A percentile compares a stretch with the other conserved stretches of the same genome.
phyloP scores from a whole-genome alignment of 2,797 vertebrate species.

The Schizothorax lantsangensis region DNA sequence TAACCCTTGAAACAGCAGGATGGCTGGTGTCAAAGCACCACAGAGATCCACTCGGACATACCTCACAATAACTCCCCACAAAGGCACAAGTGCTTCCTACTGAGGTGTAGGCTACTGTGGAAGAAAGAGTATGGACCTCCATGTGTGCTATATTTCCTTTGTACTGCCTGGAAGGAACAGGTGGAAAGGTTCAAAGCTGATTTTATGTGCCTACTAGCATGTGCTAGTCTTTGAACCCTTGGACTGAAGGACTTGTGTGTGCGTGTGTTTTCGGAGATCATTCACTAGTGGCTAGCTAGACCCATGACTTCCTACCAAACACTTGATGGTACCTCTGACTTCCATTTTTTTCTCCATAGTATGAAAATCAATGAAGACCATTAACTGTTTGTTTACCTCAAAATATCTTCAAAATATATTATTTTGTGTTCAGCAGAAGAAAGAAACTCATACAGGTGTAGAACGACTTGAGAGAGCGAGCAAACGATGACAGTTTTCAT shows the following conservation, averaged over 20 bases:
- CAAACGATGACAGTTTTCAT: neutral
- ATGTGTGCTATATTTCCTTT: constrained; percentile 7
- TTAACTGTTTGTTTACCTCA: neutral
- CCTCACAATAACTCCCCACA: constrained; percentile 28
- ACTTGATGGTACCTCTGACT: neutral
- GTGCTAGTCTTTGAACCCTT: constrained; percentile 22
- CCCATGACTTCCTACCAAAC: neutral
- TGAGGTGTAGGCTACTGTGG: constrained; percentile 34
- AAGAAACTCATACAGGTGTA: neutral
- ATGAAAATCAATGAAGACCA: neutral
- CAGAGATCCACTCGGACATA: constrained; percentile 10
- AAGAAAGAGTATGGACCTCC: constrained; percentile 23
- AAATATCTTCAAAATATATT: neutral
- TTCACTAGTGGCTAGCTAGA: neutral
- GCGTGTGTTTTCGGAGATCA: neutral
- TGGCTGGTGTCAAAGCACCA: constrained; percentile 12
- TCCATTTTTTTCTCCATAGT: neutral
- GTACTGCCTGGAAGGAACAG: constrained; percentile 3
- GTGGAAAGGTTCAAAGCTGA: constrained; percentile 26
- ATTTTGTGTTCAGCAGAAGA: neutral
- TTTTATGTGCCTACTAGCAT: neutral
- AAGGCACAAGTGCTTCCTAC: constrained; percentile 23
- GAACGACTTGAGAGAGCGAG: neutral
- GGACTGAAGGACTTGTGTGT: neutral
- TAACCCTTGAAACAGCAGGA: constrained; percentile 39